A percentile compares a stretch with the other conserved stretches of the same genome.
These are phyloP conservation scores for Anhinga rufa DNA, from an alignment of 2,113 vertebrate species.

Conservation along the genomic window DNA sequence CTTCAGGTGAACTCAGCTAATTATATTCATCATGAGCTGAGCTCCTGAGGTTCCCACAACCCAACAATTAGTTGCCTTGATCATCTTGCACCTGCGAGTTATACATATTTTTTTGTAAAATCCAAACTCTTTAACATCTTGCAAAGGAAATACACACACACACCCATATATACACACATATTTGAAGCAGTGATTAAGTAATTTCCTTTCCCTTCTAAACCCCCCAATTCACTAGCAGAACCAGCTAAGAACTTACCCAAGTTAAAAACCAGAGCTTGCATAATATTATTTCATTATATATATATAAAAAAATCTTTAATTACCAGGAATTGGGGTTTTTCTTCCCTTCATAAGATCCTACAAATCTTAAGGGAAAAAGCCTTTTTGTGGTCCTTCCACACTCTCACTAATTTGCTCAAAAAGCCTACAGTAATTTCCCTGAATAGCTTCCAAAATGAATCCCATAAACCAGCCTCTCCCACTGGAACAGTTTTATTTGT, in stretches of 20 bases:
- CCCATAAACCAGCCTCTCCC: background rate
- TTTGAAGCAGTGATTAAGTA: background rate
- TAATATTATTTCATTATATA: background rate
- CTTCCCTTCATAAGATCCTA: background rate
- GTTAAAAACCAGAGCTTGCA: background rate
- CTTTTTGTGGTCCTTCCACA: background rate
- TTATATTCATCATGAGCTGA: background rate
- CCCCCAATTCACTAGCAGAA: background rate
- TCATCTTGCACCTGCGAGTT: background rate
- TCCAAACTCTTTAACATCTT: background rate
- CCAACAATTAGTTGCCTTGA: background rate
- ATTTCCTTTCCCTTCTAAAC: background rate
- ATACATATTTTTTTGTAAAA: background rate
- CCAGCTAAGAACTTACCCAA: background rate
- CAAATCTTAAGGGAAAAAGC: slow-evolving; percentile 1
- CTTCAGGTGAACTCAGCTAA: background rate
- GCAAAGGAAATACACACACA: background rate
- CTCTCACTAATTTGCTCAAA: slow-evolving; percentile 28
- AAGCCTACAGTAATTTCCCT: slow-evolving; percentile 16
- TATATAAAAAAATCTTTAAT: background rate
- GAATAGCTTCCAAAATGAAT: slow-evolving; percentile 25
- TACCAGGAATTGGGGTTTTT: background rate
- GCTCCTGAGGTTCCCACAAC: background rate
- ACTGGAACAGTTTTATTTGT: background rate
- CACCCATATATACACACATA: background rate